These are phyloP conservation scores for Camptogramma bilineatum DNA, from an alignment of 2,888 invertebrate genomes.

Conservation along the genomic window DNA sequence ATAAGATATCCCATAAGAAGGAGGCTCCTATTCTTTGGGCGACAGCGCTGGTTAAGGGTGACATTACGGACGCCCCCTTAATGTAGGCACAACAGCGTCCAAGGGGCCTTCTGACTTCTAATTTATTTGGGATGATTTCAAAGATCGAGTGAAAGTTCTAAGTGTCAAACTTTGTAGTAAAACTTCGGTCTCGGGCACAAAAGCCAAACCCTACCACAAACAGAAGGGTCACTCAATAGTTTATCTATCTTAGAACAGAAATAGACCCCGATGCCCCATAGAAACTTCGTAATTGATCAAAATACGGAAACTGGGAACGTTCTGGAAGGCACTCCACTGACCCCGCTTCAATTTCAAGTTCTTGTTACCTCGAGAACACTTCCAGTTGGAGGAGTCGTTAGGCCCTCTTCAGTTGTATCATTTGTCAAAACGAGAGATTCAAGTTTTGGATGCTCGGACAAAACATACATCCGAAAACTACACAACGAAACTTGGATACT, in stretches of 20 bases:
- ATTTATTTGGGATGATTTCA: no score
- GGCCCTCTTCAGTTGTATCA: constrained; percentile 43
- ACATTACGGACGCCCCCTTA: no score
- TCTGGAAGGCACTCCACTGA: constrained; percentile 22
- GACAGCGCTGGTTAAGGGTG: no score
- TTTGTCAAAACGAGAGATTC: constrained; percentile 41
- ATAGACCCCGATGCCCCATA: constrained; percentile 1
- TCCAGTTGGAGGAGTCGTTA: constrained; percentile 27
- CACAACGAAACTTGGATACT: background rate
- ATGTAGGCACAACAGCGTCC: no score
- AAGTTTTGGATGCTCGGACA: constrained; percentile 18
- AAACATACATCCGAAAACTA: background rate
- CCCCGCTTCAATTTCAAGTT: constrained; percentile 30
- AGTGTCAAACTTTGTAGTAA: background rate
- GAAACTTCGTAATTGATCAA: constrained; percentile 19
- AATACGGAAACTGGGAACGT: constrained; percentile 14
- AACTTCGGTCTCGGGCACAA: background rate
- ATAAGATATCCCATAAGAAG: no score
- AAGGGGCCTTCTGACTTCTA: no score
- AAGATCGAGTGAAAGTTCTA: background rate
- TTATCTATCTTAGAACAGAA: background rate
- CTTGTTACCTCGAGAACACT: constrained; percentile 35
- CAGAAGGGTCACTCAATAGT: constrained; percentile 3
- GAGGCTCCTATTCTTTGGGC: no score
- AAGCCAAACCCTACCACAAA: background rate